Evolutionary conservation across 2,888 invertebrate genomes (phyloP), one percentile per base, ranked within the genome.

Genomic region (Crepidodera aurea): DNA sequence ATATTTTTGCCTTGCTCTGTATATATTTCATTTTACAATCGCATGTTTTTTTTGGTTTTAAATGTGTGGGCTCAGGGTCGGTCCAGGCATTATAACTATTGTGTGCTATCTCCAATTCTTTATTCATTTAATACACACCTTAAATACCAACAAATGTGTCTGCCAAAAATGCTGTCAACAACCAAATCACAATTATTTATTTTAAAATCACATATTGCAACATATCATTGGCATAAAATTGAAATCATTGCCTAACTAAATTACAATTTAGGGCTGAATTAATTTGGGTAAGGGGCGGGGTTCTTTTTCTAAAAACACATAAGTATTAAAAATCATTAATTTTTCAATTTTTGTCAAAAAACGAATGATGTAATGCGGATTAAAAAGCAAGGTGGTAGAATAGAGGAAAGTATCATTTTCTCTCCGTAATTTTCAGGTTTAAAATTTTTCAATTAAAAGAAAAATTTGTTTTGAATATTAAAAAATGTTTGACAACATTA

Each of bases 11-110:
- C n/a, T n/a, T n/a, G 72, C 72, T 70, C 71, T 70, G 71, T 69
- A 71, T 70, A 40, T 19, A 56, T 22, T 46, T 58, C 22, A 53
- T 56, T 58, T 55, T 46, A 56, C 55, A 44, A 44, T 39, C 29
- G 50, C 44, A 40, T 59, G 29, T 44, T 46, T 7, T 22, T 55
- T 56, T n/a, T n/a, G n/a, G 15, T 56, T 48, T 48, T 15, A 48
- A 39, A 32, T 55, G 46, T 57, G 48, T 48, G 57, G 57, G 29
- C 57, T 44, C 44, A 39, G 39, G 8, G 32, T 56, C 48, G 56
- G 56, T 56, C 57, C 57, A 57, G 57, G 57, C 57, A 57, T 57
- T 57, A 48, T 57, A 57, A 39, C 22, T 57, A 57, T 57, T 48
- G 37, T 48, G 57, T 57, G 50, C 48, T 57, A 50, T 57, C 57